phyloP scores from a whole-genome alignment of 2,888 invertebrate species.

The Mythimna impura region DNA sequence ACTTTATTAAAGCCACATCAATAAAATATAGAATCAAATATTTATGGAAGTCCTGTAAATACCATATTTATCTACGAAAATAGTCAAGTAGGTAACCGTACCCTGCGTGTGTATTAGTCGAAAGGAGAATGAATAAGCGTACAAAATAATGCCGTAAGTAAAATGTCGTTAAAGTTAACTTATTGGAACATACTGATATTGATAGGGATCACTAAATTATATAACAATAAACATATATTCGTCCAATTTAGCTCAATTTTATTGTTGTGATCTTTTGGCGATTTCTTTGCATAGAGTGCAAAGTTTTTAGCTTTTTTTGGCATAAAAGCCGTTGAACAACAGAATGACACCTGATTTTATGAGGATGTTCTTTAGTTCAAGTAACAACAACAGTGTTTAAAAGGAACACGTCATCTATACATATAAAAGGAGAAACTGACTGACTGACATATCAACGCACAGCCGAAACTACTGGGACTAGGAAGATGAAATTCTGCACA shows the following conservation, averaged over 20 bases:
- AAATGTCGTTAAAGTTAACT: not conserved
- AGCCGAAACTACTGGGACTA: too few relatives aligned
- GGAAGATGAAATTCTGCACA: too few relatives aligned
- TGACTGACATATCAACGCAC: too few relatives aligned
- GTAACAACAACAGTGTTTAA: constrained; percentile 5
- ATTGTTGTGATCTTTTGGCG: constrained; percentile 3
- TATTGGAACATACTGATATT: not conserved
- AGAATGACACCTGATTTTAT: not conserved
- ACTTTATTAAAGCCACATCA: not conserved
- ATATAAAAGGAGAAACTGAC: too few relatives aligned
- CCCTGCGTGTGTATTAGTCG: too few relatives aligned
- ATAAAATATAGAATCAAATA: not conserved
- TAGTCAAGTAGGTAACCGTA: not conserved
- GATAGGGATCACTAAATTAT: constrained; percentile 10
- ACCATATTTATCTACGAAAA: not conserved
- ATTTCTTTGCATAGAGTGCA: constrained; percentile 9
- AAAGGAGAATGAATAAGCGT: too few relatives aligned
- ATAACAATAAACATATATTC: constrained; percentile 13
- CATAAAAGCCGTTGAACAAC: constrained; percentile 50
- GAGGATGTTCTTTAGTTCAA: constrained; percentile 38
- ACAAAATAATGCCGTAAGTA: not conserved
- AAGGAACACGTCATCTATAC: constrained; percentile 41
- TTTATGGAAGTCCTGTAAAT: not conserved
- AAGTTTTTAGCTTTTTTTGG: constrained; percentile 18
- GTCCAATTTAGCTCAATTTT: not conserved